Evolutionary conservation across 1,140 invertebrate genomes (phyloP), one percentile per base, ranked within the genome.

Genomic region (Drosophila mojavensis): DNA sequence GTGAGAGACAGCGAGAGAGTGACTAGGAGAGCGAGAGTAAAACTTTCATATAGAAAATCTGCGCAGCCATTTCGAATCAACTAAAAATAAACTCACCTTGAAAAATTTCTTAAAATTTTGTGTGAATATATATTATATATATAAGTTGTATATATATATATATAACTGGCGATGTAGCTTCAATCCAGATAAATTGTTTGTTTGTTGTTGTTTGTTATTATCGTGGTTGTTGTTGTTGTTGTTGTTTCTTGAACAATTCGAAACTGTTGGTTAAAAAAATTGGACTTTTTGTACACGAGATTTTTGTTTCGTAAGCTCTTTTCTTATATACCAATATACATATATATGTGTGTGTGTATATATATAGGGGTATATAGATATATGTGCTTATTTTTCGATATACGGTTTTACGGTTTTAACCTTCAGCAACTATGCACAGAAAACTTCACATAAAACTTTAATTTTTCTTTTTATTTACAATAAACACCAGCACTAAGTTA

Each of bases 31-130:
- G 50, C 26, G 24, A 54, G 11, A 60, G n/a, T 39, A 60, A 10
- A 30, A 53, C 15, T 50, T 60, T 79, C 79, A 70, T 74, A 67
- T 81, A 74, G 79, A 70, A 90, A 91, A 89, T 85, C 88, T 72
- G 75, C 73, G 81, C 89, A 91, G 89, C 81, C 81, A 91, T 82
- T 89, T 77, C 85, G 73, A 80, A 75, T 69, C 41, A 63, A 68
- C 84, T 92, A 92, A 85, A 92, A 92, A 92, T 92, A 92, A 85
- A 90, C 89, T 92, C 91, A 92, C 91, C 91, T 92, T 92, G 91
- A 92, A 92, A 92, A 90, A 85, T 91, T 92, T 91, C 91, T 81
- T 78, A 76, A 79, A 83, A 76, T 78, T 72, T 62, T 53, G 6
- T 15, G 80, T 70, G 45, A 59, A 79, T 84, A 84, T 80, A 69